These are phyloP conservation scores for Siderastrea siderea DNA, from an alignment of 92 coral and sea anemone species.

Conservation along the genomic window DNA sequence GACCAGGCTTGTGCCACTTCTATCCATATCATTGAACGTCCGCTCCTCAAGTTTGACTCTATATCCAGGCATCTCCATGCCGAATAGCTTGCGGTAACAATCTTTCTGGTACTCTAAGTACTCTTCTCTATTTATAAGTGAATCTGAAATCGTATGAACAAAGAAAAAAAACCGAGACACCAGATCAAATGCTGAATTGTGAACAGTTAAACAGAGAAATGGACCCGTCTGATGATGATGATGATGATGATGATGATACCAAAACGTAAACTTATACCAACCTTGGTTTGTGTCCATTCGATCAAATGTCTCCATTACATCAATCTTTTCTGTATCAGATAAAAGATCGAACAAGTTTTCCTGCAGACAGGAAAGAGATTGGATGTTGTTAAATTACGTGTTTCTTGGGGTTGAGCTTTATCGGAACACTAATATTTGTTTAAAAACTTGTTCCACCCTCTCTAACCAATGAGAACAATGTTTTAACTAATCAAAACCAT, in stretches of 20 bases:
- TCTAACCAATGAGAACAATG: too few species aligned
- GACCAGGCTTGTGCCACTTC: slow-evolving; percentile 38
- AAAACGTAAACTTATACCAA: neutral
- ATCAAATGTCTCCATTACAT: slow-evolving; percentile 80
- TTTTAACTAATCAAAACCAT: too few species aligned
- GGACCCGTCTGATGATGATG: too few species aligned
- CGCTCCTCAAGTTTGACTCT: slow-evolving; percentile 45
- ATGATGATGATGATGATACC: neutral
- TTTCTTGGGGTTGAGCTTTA: neutral
- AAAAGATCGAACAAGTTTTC: slow-evolving; percentile 70
- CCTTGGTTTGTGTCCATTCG: slow-evolving; percentile 67
- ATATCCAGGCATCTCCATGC: slow-evolving; percentile 56
- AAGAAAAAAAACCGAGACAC: neutral
- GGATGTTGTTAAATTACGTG: too few species aligned
- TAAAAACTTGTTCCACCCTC: neutral
- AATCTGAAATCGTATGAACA: slow-evolving; percentile 36
- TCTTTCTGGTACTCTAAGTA: slow-evolving; percentile 33
- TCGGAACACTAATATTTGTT: neutral
- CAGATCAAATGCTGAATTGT: too few species aligned
- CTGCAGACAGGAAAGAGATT: slow-evolving; percentile 14
- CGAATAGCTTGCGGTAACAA: slow-evolving; percentile 24
- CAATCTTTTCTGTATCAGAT: slow-evolving; percentile 66
- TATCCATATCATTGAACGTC: slow-evolving; percentile 61
- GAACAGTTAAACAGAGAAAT: too few species aligned
- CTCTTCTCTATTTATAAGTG: slow-evolving; percentile 65